Conservation (phyloP, 2,797 vertebrate genomes). For the Hippoglossus hippoglossus region DNA sequence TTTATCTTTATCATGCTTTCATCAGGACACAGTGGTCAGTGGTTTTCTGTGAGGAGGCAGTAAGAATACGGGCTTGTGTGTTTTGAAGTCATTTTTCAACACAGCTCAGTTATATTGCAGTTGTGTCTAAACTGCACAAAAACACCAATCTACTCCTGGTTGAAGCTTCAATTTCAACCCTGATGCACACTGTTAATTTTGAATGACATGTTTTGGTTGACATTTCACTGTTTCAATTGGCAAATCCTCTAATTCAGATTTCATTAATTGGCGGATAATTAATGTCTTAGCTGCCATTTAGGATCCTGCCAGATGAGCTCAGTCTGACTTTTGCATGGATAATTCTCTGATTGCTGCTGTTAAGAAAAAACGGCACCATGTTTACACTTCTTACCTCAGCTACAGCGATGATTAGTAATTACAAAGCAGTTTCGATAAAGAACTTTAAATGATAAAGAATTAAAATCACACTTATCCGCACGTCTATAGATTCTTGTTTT, state of each 20-base stretch:
- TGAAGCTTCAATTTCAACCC: not conserved
- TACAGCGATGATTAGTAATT: not conserved
- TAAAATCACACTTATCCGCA: not conserved
- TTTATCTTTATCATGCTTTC: not conserved
- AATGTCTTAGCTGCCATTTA: not conserved
- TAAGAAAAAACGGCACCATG: not conserved
- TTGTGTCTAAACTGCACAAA: not conserved
- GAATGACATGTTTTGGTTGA: not conserved
- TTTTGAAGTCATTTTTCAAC: conserved; percentile 34
- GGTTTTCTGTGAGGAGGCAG: conserved; percentile 18
- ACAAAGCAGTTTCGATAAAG: not conserved
- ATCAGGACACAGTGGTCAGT: not conserved
- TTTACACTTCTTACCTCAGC: not conserved
- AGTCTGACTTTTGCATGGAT: not conserved
- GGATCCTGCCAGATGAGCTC: conserved; percentile 1
- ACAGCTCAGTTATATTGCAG: conserved; percentile 13
- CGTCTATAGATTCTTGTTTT: conserved; percentile 9
- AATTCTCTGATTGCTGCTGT: not conserved
- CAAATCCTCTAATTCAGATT: not conserved
- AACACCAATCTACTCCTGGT: not conserved
- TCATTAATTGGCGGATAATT: not conserved
- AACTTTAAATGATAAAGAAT: not conserved
- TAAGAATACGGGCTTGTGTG: conserved; percentile 25
- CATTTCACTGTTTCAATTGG: conserved; percentile 1
- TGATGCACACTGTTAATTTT: not conserved